Conservation (phyloP, 2,113 vertebrate genomes). For the Craseonycteris thonglongyai region DNA sequence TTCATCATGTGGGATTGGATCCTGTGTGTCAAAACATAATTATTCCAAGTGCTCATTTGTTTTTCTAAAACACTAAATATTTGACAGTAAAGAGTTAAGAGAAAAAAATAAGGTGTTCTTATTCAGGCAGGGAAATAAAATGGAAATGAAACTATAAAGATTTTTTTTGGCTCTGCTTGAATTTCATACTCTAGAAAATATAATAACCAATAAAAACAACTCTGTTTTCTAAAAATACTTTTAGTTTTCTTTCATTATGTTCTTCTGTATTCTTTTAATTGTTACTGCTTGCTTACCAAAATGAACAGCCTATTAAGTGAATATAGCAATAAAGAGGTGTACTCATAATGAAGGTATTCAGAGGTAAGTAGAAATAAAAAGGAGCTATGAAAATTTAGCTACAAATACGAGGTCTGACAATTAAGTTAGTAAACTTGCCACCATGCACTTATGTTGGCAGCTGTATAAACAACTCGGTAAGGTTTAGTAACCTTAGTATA, state of each 20-base stretch:
- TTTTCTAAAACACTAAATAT: background rate
- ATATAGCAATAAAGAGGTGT: background rate
- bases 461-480: no score
- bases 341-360: background rate
- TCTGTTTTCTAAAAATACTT: background rate
- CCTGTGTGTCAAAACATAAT: background rate
- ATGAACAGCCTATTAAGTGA: background rate
- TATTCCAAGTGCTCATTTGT: background rate
- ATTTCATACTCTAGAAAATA: background rate
- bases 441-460: no score
- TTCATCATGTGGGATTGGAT: background rate
- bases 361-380: background rate
- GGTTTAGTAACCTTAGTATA: no score
- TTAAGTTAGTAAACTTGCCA: no score
- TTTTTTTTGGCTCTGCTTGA: background rate
- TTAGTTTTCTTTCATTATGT: constrained; percentile 1
- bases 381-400: background rate
- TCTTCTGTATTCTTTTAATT: background rate
- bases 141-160: background rate
- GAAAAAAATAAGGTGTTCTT: background rate
- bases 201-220: constrained; percentile 3
- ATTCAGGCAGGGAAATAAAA: background rate
- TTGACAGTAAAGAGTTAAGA: background rate
- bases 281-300: background rate
- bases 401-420: no score